phyloP scores from a whole-genome alignment of 2,888 invertebrate species.

The Cryptosula pallasiana region DNA sequence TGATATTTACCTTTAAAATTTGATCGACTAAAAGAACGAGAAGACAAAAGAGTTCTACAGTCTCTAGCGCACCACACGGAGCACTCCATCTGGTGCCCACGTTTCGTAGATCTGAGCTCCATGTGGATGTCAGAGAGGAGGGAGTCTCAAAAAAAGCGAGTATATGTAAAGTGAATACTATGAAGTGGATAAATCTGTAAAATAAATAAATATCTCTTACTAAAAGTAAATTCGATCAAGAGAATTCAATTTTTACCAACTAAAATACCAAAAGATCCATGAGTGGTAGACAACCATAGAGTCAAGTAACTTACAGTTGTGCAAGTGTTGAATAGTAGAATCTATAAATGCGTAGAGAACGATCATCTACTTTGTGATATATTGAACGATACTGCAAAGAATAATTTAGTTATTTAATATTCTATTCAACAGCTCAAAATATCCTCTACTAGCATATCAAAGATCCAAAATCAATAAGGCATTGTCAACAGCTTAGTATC shows the following conservation, averaged over 20 bases:
- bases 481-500: constrained; percentile 18
- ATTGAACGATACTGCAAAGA: constrained; percentile 44
- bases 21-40: constrained; percentile 38
- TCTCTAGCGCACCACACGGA: constrained; percentile 43
- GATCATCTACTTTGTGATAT: constrained; percentile 41
- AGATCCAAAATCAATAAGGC: neutral
- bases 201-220: too few relatives aligned
- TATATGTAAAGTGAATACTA: constrained; percentile 41
- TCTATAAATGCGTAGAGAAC: constrained; percentile 39
- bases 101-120: constrained; percentile 40
- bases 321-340: constrained; percentile 38
- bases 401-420: neutral
- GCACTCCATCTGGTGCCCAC: constrained; percentile 31
- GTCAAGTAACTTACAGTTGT: constrained; percentile 33
- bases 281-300: neutral
- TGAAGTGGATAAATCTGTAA: constrained; percentile 37
- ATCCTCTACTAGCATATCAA: neutral
- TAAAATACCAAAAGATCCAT: neutral
- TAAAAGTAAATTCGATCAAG: constrained; percentile 13
- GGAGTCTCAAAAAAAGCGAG: constrained; percentile 49
- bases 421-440: neutral
- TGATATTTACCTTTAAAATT: constrained; percentile 36
- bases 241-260: neutral
- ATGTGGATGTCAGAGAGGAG: constrained; percentile 39
- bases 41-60: constrained; percentile 41